phyloP scores from a whole-genome alignment of 2,888 invertebrate species.

The Teleiodes luculella region DNA sequence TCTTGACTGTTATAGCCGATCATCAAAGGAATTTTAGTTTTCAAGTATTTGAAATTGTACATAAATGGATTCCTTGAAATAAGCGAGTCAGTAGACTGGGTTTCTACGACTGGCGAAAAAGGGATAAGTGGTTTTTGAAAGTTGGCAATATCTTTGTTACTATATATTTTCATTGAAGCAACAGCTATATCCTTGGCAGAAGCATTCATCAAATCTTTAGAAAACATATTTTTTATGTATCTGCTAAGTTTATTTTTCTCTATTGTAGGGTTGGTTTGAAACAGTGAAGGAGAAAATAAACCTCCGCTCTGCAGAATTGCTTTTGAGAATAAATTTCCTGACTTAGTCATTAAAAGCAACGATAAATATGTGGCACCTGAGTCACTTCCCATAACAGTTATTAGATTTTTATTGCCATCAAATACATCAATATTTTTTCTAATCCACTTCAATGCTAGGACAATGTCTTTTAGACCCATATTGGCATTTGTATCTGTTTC shows the following conservation, averaged over 20 bases:
- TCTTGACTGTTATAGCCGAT: conserved; percentile 75
- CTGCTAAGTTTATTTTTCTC: conserved; percentile 46
- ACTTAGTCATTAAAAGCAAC: conserved; percentile 52
- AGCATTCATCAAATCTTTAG: conserved; percentile 35
- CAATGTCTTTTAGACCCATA: conserved; percentile 71
- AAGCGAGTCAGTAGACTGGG: conserved; percentile 41
- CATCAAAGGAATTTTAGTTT: conserved; percentile 52
- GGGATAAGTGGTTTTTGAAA: conserved; percentile 60
- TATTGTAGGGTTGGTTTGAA: conserved; percentile 40
- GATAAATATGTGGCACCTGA: conserved; percentile 61
- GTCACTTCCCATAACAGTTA: conserved; percentile 62
- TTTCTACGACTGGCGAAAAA: conserved; percentile 57
- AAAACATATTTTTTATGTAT: conserved; percentile 38
- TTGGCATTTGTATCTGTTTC: conserved; percentile 52
- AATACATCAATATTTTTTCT: conserved; percentile 53
- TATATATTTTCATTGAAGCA: conserved; percentile 53
- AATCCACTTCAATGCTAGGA: conserved; percentile 66
- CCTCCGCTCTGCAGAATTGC: conserved; percentile 68
- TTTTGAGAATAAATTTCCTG: conserved; percentile 56
- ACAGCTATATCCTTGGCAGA: conserved; percentile 45
- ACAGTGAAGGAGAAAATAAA: conserved; percentile 58
- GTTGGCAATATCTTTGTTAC: conserved; percentile 48
- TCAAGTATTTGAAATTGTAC: conserved; percentile 28
- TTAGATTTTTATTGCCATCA: conserved; percentile 54
- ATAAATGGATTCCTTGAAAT: conserved; percentile 37